Conservation (phyloP, 2,113 vertebrate species). For the Tetrax tetrax region DNA sequence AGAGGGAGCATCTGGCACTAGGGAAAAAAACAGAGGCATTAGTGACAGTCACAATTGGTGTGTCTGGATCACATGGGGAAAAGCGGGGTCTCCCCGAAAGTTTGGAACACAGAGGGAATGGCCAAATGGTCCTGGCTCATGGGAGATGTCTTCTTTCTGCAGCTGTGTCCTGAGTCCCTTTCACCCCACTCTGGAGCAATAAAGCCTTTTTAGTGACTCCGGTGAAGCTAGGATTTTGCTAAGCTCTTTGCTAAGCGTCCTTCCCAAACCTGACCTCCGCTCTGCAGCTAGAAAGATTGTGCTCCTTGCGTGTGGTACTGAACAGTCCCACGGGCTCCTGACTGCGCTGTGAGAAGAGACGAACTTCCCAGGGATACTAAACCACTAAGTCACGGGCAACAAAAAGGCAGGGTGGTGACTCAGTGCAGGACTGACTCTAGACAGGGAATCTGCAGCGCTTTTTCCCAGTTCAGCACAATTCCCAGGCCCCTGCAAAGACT, state of each 20-base stretch:
- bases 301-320: neutral
- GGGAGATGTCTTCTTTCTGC: neutral
- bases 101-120: fast-evolving
- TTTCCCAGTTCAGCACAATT: neutral
- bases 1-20: slow-evolving; percentile 90
- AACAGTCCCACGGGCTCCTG: neutral
- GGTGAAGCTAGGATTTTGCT: neutral
- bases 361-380: neutral
- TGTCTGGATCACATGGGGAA: fast-evolving
- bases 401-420: neutral
- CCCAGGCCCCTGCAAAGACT: neutral
- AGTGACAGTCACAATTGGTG: fast-evolving
- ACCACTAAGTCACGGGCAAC: neutral
- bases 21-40: neutral
- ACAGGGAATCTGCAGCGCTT: neutral
- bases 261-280: neutral
- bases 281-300: neutral
- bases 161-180: fast-evolving
- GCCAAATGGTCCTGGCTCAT: neutral
- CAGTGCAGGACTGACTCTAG: neutral
- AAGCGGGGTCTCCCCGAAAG: neutral
- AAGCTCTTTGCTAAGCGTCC: neutral
- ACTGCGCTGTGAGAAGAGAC: neutral
- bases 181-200: neutral
- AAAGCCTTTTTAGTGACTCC: neutral